Base-by-base conservation (phyloP, 2,888 invertebrate genomes). In the Sycophila texana region DNA sequence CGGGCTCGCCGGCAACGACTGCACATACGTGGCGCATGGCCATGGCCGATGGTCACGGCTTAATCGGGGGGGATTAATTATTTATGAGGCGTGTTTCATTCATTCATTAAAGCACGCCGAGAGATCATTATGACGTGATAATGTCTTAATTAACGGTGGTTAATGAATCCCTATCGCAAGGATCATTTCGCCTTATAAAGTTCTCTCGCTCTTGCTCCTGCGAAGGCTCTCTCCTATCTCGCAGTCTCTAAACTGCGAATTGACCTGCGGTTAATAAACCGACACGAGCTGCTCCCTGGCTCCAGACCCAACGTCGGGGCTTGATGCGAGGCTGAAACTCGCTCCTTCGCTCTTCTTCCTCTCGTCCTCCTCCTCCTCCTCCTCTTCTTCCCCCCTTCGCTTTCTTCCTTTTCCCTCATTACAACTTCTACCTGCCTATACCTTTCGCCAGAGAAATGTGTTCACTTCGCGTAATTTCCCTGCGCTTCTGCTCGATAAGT, bases 1-100 rank as follows among this genome's bases (percentile, higher is more conserved):
- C 2, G 30, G n/a, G n/a, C n/a, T n/a, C n/a, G n/a, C n/a, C n/a
- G n/a, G n/a, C n/a, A n/a, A n/a, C 39, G 39, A 39, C 39, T 39
- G 39, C 39, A 39, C 39, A 39, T n/a, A 26, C 57, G 79, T 81
- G 81, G 82, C 83, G 82, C 84, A 84, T 84, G 85, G 86, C 84
- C 84, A 86, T 84, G 86, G 86, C 83, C 84, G 84, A 86, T 85
- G 87, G 86, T 86, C 87, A 87, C 85, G 86, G 86, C 85, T 88
- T 86, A 87, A 87, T 86, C 87, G 86, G 82, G 14, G 18, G 82
- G 86, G 87, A 90, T 90, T 89, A 90, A 90, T 90, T 89, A 90
- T 90, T 90, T 89, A 90, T 90, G 89, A 90, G 89, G 89, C 89
- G 87, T 89, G 89, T 89, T 89, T 89, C 88, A 88, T 90, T 90